Evolutionary conservation across 2,113 vertebrate genomes (phyloP), one percentile per base, ranked within the genome.

Genomic region (Dolichotis patagonum): DNA sequence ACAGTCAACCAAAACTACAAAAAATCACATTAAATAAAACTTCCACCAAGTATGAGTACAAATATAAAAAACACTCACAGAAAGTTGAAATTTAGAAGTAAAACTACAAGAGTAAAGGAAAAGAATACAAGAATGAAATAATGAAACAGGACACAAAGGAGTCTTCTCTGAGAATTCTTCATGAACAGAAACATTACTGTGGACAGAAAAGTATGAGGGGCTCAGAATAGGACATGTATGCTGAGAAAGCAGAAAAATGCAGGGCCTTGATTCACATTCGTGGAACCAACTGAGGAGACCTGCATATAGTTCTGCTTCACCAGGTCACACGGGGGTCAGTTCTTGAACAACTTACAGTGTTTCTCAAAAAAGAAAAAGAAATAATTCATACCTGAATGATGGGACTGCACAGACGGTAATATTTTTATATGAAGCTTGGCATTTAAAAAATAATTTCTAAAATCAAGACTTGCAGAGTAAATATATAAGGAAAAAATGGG

Each of bases 61-160:
- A 94, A 94, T 46, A 89, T 43, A 71, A 91, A 90, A 93, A 90
- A 94, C 4, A 7, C 43, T 90, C 22, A 96, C 19, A 93, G 20
- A 87, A 92, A 69, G 67, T n/a, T 58, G 35, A 81, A 78, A 95
- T 81, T 93, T 43, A 85, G 49, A 96, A 96, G 28, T 30, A 80
- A 83, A 82, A 73, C 32, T 75, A 58, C 41, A n/a, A 69, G n/a
- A 80, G 7, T 6, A 35, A 32, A 69, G 60, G 16, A 71, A 20
- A 69, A 56, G 8, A 58, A 13, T 12, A 46, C 30, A 49, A 65
- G 22, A 16, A 86, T n/a, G 4, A 85, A 94, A 85, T 54, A 75
- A 91, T 60, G 26, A 84, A 77, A 85, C 2, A 82, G 41, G 9
- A 88, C 32, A 92, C 19, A 90, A 69, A 24, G 26, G 22, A 80